Conservation (phyloP, 2,888 invertebrate species). For the Acleris laterana region DNA sequence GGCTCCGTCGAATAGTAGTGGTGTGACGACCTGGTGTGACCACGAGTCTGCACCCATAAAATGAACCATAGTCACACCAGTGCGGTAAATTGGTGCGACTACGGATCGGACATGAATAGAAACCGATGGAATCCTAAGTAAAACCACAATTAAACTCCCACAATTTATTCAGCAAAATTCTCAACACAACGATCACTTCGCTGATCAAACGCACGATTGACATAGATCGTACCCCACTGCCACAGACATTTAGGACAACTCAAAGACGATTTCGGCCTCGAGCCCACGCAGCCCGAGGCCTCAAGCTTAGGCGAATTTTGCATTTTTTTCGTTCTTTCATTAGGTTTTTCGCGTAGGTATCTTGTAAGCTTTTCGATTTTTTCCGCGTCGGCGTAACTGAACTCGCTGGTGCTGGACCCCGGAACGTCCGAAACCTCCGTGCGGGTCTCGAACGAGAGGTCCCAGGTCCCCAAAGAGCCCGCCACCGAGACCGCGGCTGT, state of each 20-base stretch:
- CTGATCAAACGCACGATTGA: slow-evolving; percentile 63
- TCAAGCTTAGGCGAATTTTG: slow-evolving; percentile 53
- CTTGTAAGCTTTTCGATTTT: slow-evolving; percentile 81
- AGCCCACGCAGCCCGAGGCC: slow-evolving; percentile 58
- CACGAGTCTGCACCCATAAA: too few species aligned
- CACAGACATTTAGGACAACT: slow-evolving; percentile 78
- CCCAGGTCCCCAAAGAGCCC: slow-evolving; percentile 55
- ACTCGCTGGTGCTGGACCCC: slow-evolving; percentile 49
- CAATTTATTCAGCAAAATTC: slow-evolving; percentile 59
- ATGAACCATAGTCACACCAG: too few species aligned
- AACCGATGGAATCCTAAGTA: too few species aligned
- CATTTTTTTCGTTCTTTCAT: slow-evolving; percentile 64
- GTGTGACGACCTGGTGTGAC: too few species aligned
- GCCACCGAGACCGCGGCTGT: slow-evolving; percentile 71
- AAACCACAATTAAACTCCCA: slow-evolving; percentile 40
- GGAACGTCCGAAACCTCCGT: slow-evolving; percentile 58
- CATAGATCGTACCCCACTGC: slow-evolving; percentile 75
- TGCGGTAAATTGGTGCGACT: too few species aligned
- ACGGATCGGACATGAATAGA: too few species aligned
- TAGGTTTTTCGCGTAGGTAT: slow-evolving; percentile 60
- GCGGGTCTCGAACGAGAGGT: slow-evolving; percentile 62
- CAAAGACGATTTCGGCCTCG: slow-evolving; percentile 46
- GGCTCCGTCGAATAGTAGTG: too few species aligned
- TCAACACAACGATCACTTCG: slow-evolving; percentile 50
- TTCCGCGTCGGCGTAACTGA: slow-evolving; percentile 62